Evolutionary conservation across 2,888 invertebrate species (phyloP).

Genomic region (Callyntrura sp.): DNA sequence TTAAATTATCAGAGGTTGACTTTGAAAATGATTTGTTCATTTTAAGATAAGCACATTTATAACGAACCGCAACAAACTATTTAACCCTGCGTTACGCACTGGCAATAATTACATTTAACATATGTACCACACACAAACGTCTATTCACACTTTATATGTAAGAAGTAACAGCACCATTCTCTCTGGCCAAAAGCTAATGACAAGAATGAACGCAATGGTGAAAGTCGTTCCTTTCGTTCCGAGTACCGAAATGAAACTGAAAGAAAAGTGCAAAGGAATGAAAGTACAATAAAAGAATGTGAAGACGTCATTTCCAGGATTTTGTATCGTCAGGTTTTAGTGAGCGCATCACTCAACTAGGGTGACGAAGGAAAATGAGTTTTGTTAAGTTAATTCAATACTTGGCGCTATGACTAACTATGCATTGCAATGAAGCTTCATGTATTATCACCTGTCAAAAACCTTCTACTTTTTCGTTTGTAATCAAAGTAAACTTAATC

Average conservation of each 20-base stretch:
- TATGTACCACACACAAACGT: too few relatives aligned
- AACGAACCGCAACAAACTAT: too few relatives aligned
- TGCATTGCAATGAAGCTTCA: too few relatives aligned
- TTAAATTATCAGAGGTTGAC: conserved; percentile 72
- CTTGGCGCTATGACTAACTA: too few relatives aligned
- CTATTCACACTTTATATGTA: too few relatives aligned
- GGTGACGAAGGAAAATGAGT: neutral
- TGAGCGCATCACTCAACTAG: neutral
- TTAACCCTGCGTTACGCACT: too few relatives aligned
- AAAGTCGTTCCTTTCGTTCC: neutral
- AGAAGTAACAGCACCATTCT: conserved; percentile 14
- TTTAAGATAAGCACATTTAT: too few relatives aligned
- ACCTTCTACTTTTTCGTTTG: neutral
- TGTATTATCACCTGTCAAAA: too few relatives aligned
- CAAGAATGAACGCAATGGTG: neutral
- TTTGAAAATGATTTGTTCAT: conserved; percentile 54
- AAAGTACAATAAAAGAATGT: neutral
- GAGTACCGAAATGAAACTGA: conserved; percentile 43
- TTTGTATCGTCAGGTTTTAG: neutral
- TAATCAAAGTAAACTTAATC: neutral
- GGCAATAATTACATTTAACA: too few relatives aligned
- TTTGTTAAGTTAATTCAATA: conserved; percentile 47
- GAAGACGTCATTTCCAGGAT: neutral
- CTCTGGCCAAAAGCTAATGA: neutral
- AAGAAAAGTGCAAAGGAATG: conserved; percentile 59